Evolutionary conservation across 2,113 vertebrate species (phyloP).

Genomic region (Hippolais icterina): DNA sequence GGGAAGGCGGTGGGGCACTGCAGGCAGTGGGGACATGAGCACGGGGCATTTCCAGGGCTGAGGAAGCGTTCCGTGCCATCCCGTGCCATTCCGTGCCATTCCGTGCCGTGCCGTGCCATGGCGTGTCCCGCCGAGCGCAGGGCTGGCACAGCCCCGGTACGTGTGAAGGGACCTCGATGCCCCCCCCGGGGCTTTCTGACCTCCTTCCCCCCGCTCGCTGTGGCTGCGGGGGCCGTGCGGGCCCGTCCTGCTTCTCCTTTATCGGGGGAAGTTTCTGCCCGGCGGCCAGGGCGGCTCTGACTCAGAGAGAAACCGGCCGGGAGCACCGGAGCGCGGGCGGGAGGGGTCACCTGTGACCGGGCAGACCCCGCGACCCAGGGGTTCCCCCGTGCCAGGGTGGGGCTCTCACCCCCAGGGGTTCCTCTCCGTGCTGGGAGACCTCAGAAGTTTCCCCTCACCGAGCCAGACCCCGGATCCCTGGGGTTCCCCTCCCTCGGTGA

Average conservation of each 20-base stretch:
- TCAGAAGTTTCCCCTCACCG: not conserved
- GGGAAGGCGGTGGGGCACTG: not conserved
- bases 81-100: fast-evolving
- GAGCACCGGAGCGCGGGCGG: fast-evolving
- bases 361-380: not conserved
- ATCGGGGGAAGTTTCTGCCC: not conserved
- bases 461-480: not conserved
- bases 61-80: fast-evolving
- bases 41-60: not conserved
- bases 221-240: not conserved
- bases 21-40: not conserved
- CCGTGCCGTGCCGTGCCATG: fast-evolving
- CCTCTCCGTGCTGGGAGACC: not conserved
- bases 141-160: fast-evolving
- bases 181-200: not conserved
- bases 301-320: constrained; percentile 1
- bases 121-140: fast-evolving
- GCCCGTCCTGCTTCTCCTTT: not conserved
- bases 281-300: not conserved
- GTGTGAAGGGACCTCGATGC: fast-evolving
- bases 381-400: not conserved
- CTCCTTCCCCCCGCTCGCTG: not conserved
- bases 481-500: no score
- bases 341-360: not conserved
- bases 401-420: not conserved